Conservation (phyloP, 2,797 vertebrate genomes). For the Bufotes viridis region DNA sequence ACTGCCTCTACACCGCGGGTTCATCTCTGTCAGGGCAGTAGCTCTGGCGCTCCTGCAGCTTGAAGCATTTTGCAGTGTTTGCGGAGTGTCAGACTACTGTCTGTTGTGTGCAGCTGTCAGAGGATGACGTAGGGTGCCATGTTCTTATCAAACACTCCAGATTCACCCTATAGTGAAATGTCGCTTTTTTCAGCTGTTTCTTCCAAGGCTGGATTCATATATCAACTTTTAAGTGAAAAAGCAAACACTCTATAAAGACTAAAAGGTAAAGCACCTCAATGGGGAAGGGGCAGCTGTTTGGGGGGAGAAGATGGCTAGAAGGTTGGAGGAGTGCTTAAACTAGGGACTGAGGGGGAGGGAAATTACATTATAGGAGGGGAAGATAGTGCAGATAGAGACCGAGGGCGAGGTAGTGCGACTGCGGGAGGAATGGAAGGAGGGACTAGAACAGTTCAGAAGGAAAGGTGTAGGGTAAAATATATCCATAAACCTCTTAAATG, state of each 20-base stretch:
- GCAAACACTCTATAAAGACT: neutral
- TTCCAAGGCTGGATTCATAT: neutral
- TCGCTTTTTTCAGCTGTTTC: neutral
- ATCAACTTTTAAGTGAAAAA: neutral
- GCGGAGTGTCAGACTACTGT: neutral
- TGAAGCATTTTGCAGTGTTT: neutral
- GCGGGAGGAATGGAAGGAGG: too few species aligned
- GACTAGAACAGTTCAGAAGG: too few species aligned
- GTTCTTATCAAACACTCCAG: neutral
- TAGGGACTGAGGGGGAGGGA: too few species aligned
- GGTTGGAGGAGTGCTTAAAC: too few species aligned
- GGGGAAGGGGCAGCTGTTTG: too few species aligned
- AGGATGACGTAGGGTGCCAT: neutral
- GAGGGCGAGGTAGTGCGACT: too few species aligned
- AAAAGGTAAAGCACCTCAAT: neutral
- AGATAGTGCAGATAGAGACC: too few species aligned
- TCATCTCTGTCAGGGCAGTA: neutral
- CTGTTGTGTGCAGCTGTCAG: slow-evolving; percentile 2
- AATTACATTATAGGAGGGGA: too few species aligned
- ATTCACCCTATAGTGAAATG: neutral
- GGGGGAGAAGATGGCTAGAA: too few species aligned
- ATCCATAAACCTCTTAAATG: too few species aligned
- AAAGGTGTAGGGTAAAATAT: too few species aligned
- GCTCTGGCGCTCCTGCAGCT: neutral
- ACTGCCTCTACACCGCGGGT: neutral